These are phyloP conservation scores for Leptinotarsa haldemani DNA, from an alignment of 2,888 invertebrate species.

Conservation along the genomic window DNA sequence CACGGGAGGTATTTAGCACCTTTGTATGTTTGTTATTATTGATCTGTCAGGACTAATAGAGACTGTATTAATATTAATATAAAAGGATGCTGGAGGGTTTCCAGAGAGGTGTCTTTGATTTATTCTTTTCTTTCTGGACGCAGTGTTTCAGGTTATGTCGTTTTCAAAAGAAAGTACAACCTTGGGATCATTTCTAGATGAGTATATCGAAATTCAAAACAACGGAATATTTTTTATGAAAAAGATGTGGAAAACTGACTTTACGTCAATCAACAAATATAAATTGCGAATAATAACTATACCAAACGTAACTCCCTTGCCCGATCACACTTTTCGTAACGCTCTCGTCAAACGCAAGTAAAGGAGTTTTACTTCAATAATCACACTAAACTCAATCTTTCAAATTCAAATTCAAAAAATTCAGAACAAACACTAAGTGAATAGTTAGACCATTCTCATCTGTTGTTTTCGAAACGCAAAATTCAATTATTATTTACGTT, in stretches of 20 bases:
- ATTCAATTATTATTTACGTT: too few relatives aligned
- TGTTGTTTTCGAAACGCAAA: too few relatives aligned
- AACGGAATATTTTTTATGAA: background rate
- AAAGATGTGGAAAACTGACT: background rate
- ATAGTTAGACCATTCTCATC: too few relatives aligned
- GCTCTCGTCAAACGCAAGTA: too few relatives aligned
- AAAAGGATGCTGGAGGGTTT: constrained; percentile 23
- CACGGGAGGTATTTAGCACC: constrained; percentile 47
- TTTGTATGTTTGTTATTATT: constrained; percentile 48
- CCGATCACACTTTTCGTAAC: too few relatives aligned
- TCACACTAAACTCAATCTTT: too few relatives aligned
- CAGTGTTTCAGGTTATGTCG: background rate
- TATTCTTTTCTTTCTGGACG: background rate
- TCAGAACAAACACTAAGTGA: too few relatives aligned
- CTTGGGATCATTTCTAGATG: too few relatives aligned
- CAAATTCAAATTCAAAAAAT: too few relatives aligned
- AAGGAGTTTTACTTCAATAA: too few relatives aligned
- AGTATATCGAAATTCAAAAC: background rate
- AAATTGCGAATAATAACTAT: background rate
- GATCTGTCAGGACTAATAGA: constrained; percentile 45
- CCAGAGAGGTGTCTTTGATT: background rate
- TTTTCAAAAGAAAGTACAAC: background rate
- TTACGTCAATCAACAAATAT: background rate
- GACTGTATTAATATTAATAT: constrained; percentile 31
- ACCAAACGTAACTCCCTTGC: too few relatives aligned